These are phyloP conservation scores for Syngnathoides biaculeatus DNA, from an alignment of 2,113 vertebrate species.

Conservation along the genomic window DNA sequence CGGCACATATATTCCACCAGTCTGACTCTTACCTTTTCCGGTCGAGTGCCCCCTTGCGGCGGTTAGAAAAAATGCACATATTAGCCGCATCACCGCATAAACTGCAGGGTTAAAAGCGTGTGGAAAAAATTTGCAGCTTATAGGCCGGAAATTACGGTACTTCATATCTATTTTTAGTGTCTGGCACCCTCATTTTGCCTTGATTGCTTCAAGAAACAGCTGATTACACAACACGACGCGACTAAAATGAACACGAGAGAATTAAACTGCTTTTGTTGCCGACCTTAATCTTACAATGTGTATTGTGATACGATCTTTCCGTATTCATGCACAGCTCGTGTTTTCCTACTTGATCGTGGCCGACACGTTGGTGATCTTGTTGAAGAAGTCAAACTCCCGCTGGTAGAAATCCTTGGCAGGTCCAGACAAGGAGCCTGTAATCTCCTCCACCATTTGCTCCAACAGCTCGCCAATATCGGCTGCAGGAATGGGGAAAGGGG, in stretches of 20 bases:
- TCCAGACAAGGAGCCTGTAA: conserved; percentile 87
- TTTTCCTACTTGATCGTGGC: conserved; percentile 88
- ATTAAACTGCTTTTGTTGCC: too few relatives aligned
- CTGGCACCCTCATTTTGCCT: background rate
- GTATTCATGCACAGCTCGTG: background rate
- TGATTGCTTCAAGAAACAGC: background rate
- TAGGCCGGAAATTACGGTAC: too few relatives aligned
- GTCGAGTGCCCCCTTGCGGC: too few relatives aligned
- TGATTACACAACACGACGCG: background rate
- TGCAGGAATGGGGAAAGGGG: conserved; percentile 37
- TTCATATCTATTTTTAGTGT: too few relatives aligned
- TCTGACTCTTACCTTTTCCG: too few relatives aligned
- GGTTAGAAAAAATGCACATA: too few relatives aligned
- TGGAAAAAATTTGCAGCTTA: too few relatives aligned
- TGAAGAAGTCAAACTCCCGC: conserved; percentile 96
- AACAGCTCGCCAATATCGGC: conserved; percentile 93
- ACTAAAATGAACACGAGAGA: too few relatives aligned
- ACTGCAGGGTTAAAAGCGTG: too few relatives aligned
- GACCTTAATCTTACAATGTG: too few relatives aligned
- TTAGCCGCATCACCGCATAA: too few relatives aligned
- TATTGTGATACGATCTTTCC: background rate
- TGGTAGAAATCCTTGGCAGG: conserved; percentile 96
- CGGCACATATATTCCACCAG: too few relatives aligned
- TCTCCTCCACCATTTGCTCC: conserved; percentile 91
- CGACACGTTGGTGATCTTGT: conserved; percentile 94